A percentile compares a stretch with the other conserved stretches of the same genome.
Conservation (phyloP, 2,888 invertebrate genomes). For the Platerodrilus igneus region DNA sequence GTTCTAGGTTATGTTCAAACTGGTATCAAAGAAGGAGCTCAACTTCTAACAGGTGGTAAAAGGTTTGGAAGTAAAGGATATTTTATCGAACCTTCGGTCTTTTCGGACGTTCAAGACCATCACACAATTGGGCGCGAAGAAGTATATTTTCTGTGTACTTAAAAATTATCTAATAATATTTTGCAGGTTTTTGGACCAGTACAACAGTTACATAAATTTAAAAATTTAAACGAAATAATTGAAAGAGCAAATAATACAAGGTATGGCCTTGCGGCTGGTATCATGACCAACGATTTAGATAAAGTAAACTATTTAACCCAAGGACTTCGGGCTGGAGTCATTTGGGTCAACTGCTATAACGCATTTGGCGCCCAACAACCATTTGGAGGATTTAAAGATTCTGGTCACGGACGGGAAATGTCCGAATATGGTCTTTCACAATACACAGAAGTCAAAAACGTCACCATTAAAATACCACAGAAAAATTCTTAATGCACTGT, state of each 20-base stretch:
- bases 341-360: conserved; percentile 95
- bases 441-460: conserved; percentile 94
- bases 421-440: conserved; percentile 89
- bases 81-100: conserved; percentile 86
- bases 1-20: conserved; percentile 74
- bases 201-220: conserved; percentile 88
- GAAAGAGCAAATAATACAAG: conserved; percentile 82
- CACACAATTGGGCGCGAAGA: conserved; percentile 84
- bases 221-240: conserved; percentile 78
- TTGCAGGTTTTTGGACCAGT: conserved; percentile 94
- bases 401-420: conserved; percentile 92
- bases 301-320: conserved; percentile 79
- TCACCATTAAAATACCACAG: conserved; percentile 66
- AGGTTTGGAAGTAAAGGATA: conserved; percentile 68
- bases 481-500: conserved; percentile 85
- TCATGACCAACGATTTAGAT: conserved; percentile 89
- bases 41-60: conserved; percentile 70
- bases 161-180: no score
- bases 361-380: conserved; percentile 77
- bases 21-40: conserved; percentile 84
- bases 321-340: conserved; percentile 72
- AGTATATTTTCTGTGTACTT: conserved; percentile 46
- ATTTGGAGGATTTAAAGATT: conserved; percentile 96
- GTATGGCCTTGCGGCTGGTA: conserved; percentile 91
- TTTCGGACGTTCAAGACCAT: conserved; percentile 75